Evolutionary conservation across 2,888 invertebrate species (phyloP), one percentile per base, ranked within the genome.

Genomic region (Apotomis capreana): DNA sequence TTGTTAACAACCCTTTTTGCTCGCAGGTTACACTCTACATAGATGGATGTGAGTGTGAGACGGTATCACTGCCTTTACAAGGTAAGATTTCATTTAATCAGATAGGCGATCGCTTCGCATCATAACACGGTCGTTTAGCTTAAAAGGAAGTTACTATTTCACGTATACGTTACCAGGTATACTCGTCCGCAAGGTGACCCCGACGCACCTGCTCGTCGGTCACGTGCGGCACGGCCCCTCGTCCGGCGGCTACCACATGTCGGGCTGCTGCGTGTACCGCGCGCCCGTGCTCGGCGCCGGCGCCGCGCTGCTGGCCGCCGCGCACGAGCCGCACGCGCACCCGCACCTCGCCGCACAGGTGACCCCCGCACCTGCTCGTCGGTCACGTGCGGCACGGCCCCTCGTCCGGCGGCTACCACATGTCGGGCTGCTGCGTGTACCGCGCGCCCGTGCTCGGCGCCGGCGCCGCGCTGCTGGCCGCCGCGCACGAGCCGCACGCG

Each of bases 31-130:
- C 94, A 0, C 77, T 95, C 12, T 94, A 94, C 82, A 83, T 95
- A 9, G 94, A 95, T 78, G 95, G 95, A 0, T 93, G 93, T 83
- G 92, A 94, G 70, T 94, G 94, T 75, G 92, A 94, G 52, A 94
- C 89, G 36, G 89, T 94, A 0, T 92, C 94, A 1, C 82, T 95
- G 51, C 94, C 95, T 0, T 88, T 95, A 65, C 94, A 94, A 86
- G 95, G 95, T 90, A 74, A 60, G 26, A 4, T 26, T 26, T 26
- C 26, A 26, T 26, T 26, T 26, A 26, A 26, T 26, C 26, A 26
- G 26, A 26, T 26, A 26, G 0, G 26, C 26, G 26, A 26, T 26
- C 26, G 15, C 15, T 15, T 15, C 15, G 26, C 26, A 26, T 26
- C 26, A 26, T 26, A 26, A 26, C 26, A 26, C 26, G 26, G 26